Evolutionary conservation across 2,888 invertebrate species (phyloP), one percentile per base, ranked within the genome.

Genomic region (Catocala fraxini): DNA sequence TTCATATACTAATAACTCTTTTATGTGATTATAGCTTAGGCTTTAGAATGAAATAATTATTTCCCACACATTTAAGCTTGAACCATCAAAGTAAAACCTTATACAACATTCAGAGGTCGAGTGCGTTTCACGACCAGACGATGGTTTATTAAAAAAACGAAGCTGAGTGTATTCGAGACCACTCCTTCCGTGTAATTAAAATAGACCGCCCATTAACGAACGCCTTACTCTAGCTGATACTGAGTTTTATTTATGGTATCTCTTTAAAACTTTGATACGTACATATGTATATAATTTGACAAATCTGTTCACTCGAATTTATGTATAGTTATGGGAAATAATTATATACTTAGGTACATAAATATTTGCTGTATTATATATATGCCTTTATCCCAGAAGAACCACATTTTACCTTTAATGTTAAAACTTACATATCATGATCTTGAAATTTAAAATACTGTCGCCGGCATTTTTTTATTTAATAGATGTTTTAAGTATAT

Each of bases 121-220:
- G 51, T 55, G 39, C 45, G 51, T 45, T 55, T 51, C 41, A 51
- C 12, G 13, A 49, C 1, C 41, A 51, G n/a, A 41, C 35, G 15
- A 52, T 43, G 57, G 47, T 49, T 52, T 60, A 58, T 52, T 60
- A 65, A 68, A 71, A 59, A 60, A 60, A 66, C 63, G 47, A 57
- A 63, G 58, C 51, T 52, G 45, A 61, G 65, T 61, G 59, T 59
- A 42, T 69, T 66, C 61, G 54, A 54, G 63, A 51, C 61, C 57
- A 49, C 78, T 75, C 73, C 75, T 86, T 85, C 82, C 82, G 82
- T 83, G 76, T 84, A 86, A 88, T 88, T 87, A 88, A 87, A 86
- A 85, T 85, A 77, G 80, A 55, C 68, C 75, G 75, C 71, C 80
- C 80, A 73, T 83, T 86, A 85, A 87, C 82, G 83, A 84, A 83